Evolutionary conservation across 2,113 vertebrate genomes (phyloP).

Genomic region (Drymodes brunneopygia): DNA sequence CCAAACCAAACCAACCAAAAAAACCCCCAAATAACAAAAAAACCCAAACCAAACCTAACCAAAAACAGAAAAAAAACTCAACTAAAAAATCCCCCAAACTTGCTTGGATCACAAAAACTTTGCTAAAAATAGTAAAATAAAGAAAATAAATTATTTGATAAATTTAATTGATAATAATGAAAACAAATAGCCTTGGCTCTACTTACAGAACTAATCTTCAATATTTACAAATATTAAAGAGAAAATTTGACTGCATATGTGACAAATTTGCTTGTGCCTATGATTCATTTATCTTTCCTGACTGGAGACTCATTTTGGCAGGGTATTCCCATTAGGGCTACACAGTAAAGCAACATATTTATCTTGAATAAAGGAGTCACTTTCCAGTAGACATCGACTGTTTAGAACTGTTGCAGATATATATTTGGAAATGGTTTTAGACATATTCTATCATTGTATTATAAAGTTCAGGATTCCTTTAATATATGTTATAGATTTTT

Average conservation of each 20-base stretch:
- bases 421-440: slow-evolving; percentile 18
- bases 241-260: slow-evolving; percentile 3
- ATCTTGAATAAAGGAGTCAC: slow-evolving; percentile 22
- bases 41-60: neutral
- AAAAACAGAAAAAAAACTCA: too few species aligned
- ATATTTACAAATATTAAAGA: neutral
- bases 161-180: neutral
- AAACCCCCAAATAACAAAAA: too few species aligned
- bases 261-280: slow-evolving; percentile 43
- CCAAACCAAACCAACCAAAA: too few species aligned
- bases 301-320: neutral
- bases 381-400: slow-evolving; percentile 56
- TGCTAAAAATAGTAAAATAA: neutral
- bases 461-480: neutral
- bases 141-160: neutral
- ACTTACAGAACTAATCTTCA: neutral
- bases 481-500: neutral
- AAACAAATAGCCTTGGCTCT: neutral
- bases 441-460: neutral
- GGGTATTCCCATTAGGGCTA: neutral
- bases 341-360: neutral
- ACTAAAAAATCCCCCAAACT: neutral
- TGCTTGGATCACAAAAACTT: neutral
- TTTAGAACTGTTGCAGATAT: slow-evolving; percentile 14
- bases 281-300: slow-evolving; percentile 42